Conservation (phyloP, 2,888 invertebrate genomes). For the Hipparchia sbordonii region DNA sequence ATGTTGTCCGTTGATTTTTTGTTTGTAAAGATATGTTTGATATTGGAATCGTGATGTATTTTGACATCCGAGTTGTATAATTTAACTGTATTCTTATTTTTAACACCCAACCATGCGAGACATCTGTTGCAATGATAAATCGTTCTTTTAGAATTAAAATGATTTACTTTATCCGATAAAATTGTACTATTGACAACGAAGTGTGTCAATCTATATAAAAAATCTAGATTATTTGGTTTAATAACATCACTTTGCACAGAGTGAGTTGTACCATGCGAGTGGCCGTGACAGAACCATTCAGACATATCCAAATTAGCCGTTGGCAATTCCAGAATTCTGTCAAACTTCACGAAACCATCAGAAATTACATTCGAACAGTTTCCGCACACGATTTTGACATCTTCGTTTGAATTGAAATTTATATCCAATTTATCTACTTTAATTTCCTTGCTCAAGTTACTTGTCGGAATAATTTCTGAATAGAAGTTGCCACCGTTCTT, state of each 20-base stretch:
- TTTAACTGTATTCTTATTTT: conserved; percentile 69
- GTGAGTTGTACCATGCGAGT: conserved; percentile 46
- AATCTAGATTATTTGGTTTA: conserved; percentile 78
- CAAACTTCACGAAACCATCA: conserved; percentile 75
- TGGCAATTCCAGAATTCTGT: conserved; percentile 84
- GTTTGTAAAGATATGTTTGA: conserved; percentile 57
- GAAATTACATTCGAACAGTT: conserved; percentile 75
- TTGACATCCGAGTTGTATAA: conserved; percentile 83
- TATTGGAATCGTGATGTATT: conserved; percentile 57
- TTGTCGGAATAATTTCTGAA: conserved; percentile 62
- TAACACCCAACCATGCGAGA: conserved; percentile 81
- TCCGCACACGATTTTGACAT: conserved; percentile 63
- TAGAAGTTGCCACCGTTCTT: conserved; percentile 75
- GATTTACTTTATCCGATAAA: conserved; percentile 69
- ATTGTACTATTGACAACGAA: conserved; percentile 73
- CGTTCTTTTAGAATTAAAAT: conserved; percentile 70
- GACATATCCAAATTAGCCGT: conserved; percentile 82
- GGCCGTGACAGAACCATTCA: conserved; percentile 87
- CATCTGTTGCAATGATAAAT: conserved; percentile 83
- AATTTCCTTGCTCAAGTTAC: conserved; percentile 45
- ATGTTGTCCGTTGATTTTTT: conserved; percentile 52
- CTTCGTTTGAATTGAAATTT: conserved; percentile 58
- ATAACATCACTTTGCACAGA: conserved; percentile 49
- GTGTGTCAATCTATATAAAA: conserved; percentile 82
- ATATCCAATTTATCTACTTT: conserved; percentile 56